phyloP scores from a whole-genome alignment of 2,888 invertebrate species.

The Heliconius charithonia region DNA sequence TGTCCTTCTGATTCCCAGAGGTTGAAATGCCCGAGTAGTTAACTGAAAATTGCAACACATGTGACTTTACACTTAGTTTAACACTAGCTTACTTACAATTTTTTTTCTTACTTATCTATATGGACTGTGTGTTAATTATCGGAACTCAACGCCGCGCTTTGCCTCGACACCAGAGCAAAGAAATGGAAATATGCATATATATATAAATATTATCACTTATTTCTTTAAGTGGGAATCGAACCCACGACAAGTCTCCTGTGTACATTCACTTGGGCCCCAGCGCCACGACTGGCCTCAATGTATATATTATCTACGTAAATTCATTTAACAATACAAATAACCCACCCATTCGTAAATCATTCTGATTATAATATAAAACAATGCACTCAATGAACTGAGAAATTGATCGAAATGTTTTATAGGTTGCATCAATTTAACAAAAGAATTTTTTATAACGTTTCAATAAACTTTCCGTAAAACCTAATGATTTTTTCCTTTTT shows the following conservation, averaged over 20 bases:
- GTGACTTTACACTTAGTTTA: neutral
- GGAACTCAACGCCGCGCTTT: no score
- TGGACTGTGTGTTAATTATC: no score
- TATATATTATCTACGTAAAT: neutral
- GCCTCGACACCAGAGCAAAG: no score
- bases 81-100: neutral
- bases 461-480: constrained; percentile 36
- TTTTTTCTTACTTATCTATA: no score
- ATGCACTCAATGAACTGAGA: constrained; percentile 38
- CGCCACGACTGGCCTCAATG: no score
- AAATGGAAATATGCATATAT: no score
- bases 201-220: no score
- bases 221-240: no score
- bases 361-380: constrained; percentile 38
- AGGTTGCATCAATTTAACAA: constrained; percentile 35
- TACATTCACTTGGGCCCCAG: no score
- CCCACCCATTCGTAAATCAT: constrained; percentile 1
- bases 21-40: neutral
- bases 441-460: constrained; percentile 29
- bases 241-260: no score
- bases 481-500: constrained; percentile 20
- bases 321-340: constrained; percentile 22
- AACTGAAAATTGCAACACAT: neutral
- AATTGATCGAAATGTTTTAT: constrained; percentile 41
- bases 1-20: neutral